phyloP scores from a whole-genome alignment of 2,797 vertebrate species.

The Sarcophilus harrisii region DNA sequence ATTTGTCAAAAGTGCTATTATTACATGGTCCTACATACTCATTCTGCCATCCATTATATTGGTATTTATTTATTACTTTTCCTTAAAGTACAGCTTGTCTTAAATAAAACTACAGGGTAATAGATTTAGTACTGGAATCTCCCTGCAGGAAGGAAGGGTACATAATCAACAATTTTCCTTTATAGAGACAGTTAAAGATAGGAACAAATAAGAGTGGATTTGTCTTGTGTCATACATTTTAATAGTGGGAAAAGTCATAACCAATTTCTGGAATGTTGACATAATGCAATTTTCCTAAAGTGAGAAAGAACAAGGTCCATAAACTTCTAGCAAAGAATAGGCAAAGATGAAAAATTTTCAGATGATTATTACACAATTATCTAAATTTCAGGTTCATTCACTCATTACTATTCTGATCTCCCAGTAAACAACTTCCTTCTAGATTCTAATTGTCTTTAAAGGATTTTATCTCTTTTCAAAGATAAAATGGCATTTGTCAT shows the following conservation, averaged over 20 bases:
- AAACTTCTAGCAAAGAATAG: constrained; percentile 4
- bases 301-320: constrained; percentile 19
- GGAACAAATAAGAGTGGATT: not conserved
- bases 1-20: constrained; percentile 15
- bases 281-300: constrained; percentile 8
- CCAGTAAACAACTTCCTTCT: constrained; percentile 18
- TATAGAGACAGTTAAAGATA: constrained; percentile 18
- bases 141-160: constrained; percentile 19
- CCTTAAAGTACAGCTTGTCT: constrained; percentile 15
- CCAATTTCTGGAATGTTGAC: constrained; percentile 34
- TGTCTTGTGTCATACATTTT: not conserved
- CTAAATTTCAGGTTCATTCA: constrained; percentile 17
- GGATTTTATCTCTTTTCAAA: constrained; percentile 20
- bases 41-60: constrained; percentile 37
- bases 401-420: constrained; percentile 5
- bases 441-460: constrained; percentile 13
- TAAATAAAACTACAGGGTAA: not conserved
- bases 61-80: constrained; percentile 38
- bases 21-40: constrained; percentile 17
- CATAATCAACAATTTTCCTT: constrained; percentile 5
- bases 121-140: not conserved
- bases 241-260: constrained; percentile 32
- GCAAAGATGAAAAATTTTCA: constrained; percentile 23
- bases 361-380: constrained; percentile 43
- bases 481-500: constrained; percentile 43